Percentiles rank a stretch among this genome's conserved stretches.
Conservation (phyloP, 2,888 invertebrate genomes). For the Erannis defoliaria region DNA sequence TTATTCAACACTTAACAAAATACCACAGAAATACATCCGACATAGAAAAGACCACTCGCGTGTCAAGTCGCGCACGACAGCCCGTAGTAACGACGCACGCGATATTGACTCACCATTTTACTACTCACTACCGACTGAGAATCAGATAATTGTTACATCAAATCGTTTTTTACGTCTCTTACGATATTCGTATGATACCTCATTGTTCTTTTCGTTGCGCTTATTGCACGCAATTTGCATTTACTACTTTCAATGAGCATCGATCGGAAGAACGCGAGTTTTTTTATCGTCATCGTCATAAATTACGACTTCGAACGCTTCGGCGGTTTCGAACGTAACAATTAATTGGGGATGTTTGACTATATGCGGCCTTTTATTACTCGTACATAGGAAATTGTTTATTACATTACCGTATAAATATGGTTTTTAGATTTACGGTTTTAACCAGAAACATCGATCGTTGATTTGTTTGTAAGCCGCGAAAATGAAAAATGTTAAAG, state of each 20-base stretch:
- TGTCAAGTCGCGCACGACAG: slow-evolving; percentile 52
- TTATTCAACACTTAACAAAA: slow-evolving; percentile 36
- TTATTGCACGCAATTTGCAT: slow-evolving; percentile 28
- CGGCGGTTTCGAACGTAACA: slow-evolving; percentile 30
- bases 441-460: too few relatives aligned
- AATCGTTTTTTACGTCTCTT: slow-evolving; percentile 45
- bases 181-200: slow-evolving; percentile 43
- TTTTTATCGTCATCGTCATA: slow-evolving; percentile 36
- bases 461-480: too few relatives aligned
- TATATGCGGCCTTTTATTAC: slow-evolving; percentile 9
- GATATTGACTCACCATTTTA: slow-evolving; percentile 51
- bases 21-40: slow-evolving; percentile 35
- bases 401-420: too few relatives aligned
- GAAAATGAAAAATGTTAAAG: too few relatives aligned
- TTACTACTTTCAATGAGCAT: slow-evolving; percentile 30
- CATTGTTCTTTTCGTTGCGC: slow-evolving; percentile 35
- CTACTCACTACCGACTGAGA: slow-evolving; percentile 45
- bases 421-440: too few relatives aligned
- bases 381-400: too few relatives aligned
- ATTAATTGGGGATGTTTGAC: slow-evolving; percentile 31
- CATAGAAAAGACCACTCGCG: slow-evolving; percentile 43
- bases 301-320: slow-evolving; percentile 39
- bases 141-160: slow-evolving; percentile 56
- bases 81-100: slow-evolving; percentile 47
- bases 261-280: slow-evolving; percentile 32